Percentiles rank a stretch among this genome's conserved stretches.
Evolutionary conservation across 2,888 invertebrate genomes (phyloP).

Genomic region (Nemurella pictetii): DNA sequence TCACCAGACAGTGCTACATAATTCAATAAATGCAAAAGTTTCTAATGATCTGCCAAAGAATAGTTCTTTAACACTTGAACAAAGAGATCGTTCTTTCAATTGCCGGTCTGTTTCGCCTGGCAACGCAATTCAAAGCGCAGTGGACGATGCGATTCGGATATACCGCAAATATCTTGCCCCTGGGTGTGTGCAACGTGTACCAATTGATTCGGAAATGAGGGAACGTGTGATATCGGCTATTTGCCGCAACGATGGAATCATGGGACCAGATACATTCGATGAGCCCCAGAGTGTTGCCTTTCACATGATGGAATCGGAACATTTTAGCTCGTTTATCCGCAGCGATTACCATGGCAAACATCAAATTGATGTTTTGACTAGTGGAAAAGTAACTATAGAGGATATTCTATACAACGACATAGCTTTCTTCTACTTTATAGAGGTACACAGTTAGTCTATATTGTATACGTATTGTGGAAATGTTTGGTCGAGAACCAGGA

Average conservation of each 20-base stretch:
- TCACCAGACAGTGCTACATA: background rate
- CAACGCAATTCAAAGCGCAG: background rate
- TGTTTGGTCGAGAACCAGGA: too few species aligned
- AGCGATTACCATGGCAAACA: constrained; percentile 90
- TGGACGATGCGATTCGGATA: constrained; percentile 68
- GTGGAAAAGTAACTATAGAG: constrained; percentile 74
- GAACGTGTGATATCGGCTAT: constrained; percentile 67
- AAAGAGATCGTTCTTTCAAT: background rate
- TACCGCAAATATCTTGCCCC: constrained; percentile 77
- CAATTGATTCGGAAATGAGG: constrained; percentile 61
- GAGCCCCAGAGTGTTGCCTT: constrained; percentile 71
- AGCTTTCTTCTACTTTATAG: constrained; percentile 92
- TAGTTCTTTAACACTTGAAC: background rate
- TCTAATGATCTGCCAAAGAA: background rate
- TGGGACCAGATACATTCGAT: constrained; percentile 72
- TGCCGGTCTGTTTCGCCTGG: background rate
- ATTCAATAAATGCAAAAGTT: background rate
- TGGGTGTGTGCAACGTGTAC: constrained; percentile 64
- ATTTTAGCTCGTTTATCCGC: constrained; percentile 78
- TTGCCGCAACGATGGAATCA: constrained; percentile 65
- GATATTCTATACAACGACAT: constrained; percentile 91
- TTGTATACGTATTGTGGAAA: constrained; percentile 23
- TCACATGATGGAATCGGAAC: constrained; percentile 70
- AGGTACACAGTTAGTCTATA: constrained; percentile 56
- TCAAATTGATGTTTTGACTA: constrained; percentile 88